Percentiles rank a stretch among this genome's conserved stretches.
Conservation (phyloP, 2,797 vertebrate species). For the Peromyscus eremicus region DNA sequence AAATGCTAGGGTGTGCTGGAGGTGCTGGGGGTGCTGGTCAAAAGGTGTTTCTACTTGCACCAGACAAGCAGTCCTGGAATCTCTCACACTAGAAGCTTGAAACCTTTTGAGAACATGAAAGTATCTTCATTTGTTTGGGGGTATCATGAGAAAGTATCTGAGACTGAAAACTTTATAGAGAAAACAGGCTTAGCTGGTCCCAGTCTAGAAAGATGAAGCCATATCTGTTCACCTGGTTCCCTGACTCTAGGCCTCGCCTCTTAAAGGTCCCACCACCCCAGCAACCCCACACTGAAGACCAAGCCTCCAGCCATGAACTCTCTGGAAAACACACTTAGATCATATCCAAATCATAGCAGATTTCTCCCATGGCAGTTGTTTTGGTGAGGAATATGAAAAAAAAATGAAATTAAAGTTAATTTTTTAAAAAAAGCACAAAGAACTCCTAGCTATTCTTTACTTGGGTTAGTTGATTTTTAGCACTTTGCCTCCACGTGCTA, state of each 20-base stretch:
- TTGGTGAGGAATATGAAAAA: conserved; percentile 16
- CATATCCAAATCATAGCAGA: neutral
- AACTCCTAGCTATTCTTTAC: neutral
- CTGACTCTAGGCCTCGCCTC: neutral
- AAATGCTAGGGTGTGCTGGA: neutral
- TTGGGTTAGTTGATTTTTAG: neutral
- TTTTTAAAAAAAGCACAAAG: neutral
- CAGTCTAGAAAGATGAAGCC: neutral
- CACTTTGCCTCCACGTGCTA: neutral
- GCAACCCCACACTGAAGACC: neutral
- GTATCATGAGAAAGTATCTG: neutral
- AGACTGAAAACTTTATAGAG: neutral
- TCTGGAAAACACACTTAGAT: neutral
- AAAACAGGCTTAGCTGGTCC: neutral
- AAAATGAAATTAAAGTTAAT: neutral
- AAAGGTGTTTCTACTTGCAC: neutral
- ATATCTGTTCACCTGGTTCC: neutral
- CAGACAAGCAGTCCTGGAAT: neutral
- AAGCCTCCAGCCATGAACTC: neutral
- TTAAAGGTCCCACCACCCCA: neutral
- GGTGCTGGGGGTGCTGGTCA: neutral
- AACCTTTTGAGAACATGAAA: neutral
- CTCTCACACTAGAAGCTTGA: neutral
- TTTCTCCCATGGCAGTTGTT: neutral
- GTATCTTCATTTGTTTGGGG: neutral